Evolutionary conservation across 2,113 vertebrate genomes (phyloP).

Genomic region (Pholis gunnellus): DNA sequence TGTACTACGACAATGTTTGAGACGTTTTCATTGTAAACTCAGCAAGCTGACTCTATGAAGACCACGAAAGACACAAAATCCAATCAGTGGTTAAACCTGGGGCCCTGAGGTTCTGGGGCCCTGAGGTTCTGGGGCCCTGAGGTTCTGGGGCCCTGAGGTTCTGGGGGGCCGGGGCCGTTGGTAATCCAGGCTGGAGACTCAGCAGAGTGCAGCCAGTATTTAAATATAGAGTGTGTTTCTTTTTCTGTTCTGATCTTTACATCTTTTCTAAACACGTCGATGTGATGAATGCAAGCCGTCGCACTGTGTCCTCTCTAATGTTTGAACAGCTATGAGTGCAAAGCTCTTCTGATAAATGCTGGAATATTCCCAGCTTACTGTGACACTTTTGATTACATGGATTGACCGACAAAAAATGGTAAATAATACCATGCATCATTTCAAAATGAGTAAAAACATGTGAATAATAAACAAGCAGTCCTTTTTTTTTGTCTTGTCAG

Average conservation of each 20-base stretch:
- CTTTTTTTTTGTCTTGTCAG: neutral
- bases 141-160: too few species aligned
- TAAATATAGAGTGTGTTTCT: conserved; percentile 3
- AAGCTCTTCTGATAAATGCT: neutral
- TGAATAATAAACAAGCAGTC: neutral
- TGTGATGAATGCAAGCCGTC: neutral
- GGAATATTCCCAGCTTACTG: neutral
- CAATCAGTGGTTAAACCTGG: too few species aligned
- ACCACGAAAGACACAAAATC: too few species aligned
- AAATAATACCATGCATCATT: neutral
- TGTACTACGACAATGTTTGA: too few species aligned
- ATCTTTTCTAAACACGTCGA: neutral
- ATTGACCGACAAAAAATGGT: neutral
- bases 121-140: too few species aligned
- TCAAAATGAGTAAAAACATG: neutral
- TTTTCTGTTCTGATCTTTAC: neutral
- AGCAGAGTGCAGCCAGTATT: neutral
- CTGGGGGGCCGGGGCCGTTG: neutral
- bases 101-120: too few species aligned
- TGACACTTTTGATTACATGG: neutral
- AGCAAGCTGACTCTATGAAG: too few species aligned
- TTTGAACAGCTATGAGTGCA: neutral
- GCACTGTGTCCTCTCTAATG: neutral
- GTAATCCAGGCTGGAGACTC: neutral
- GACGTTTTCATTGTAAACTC: too few species aligned